phyloP scores from a whole-genome alignment of 1,140 invertebrate species.

The Polyergus mexicanus region DNA sequence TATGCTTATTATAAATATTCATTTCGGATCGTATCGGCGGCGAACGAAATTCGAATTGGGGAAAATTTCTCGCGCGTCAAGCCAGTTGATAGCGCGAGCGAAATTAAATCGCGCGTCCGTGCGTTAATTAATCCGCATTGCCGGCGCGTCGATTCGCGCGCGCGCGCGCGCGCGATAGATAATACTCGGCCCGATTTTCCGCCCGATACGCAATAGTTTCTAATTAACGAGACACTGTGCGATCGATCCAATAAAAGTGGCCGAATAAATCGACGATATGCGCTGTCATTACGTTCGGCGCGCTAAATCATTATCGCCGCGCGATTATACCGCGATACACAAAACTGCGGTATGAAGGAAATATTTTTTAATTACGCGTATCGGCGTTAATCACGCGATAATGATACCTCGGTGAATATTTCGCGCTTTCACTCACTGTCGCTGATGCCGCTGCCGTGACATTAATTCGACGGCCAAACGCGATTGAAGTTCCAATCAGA shows the following conservation, averaged over 20 bases:
- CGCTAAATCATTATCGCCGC: conserved; percentile 70
- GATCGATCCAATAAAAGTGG: conserved; percentile 76
- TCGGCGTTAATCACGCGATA: conserved; percentile 67
- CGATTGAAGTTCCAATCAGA: conserved; percentile 44
- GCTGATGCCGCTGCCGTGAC: conserved; percentile 13
- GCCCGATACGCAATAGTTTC: conserved; percentile 73
- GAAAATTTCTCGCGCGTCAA: conserved; percentile 64
- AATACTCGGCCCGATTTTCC: conserved; percentile 70
- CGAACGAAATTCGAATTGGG: conserved; percentile 61
- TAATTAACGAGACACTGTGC: conserved; percentile 72
- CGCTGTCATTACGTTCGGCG: conserved; percentile 58
- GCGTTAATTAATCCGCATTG: conserved; percentile 77
- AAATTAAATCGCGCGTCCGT: conserved; percentile 74
- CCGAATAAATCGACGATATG: conserved; percentile 71
- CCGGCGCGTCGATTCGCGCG: conserved; percentile 65
- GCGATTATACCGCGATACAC: conserved; percentile 61
- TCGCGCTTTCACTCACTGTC: conserved; percentile 32
- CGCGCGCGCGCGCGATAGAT: conserved; percentile 63
- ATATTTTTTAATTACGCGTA: conserved; percentile 70
- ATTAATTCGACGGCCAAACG: conserved; percentile 46
- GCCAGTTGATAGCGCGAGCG: conserved; percentile 43
- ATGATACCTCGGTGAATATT: conserved; percentile 43
- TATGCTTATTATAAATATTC: conserved; percentile 51
- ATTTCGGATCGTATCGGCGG: conserved; percentile 36
- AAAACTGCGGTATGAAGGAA: conserved; percentile 51